Conservation (phyloP, 2,113 vertebrate genomes). For the Centropus unirufus region DNA sequence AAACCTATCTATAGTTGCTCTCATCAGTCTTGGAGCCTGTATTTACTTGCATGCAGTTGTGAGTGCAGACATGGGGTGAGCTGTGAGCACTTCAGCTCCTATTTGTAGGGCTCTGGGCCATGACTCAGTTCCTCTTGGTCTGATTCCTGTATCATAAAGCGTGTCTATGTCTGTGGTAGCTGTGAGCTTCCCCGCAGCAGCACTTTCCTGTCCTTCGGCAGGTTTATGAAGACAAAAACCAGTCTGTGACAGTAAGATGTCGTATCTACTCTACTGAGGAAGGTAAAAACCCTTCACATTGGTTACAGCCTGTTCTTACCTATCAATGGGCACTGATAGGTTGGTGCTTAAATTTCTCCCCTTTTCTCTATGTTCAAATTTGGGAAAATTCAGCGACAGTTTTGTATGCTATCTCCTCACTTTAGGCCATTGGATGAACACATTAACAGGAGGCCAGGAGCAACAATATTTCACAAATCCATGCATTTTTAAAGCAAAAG, state of each 20-base stretch:
- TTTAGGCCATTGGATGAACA: not conserved
- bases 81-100: not conserved
- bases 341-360: not conserved
- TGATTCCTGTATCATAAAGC: not conserved
- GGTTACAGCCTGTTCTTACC: not conserved
- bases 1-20: not conserved
- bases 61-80: not conserved
- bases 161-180: not conserved
- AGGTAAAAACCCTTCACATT: not conserved
- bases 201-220: not conserved
- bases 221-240: not conserved
- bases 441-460: not conserved
- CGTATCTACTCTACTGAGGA: not conserved
- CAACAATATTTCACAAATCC: not conserved
- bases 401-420: not conserved
- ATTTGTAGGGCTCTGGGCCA: no score
- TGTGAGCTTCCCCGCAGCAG: not conserved
- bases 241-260: no score
- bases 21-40: fast-evolving
- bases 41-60: no score
- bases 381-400: not conserved
- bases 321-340: no score
- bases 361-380: not conserved
- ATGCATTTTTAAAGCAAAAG: not conserved
- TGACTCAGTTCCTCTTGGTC: fast-evolving